Evolutionary conservation across 2,888 invertebrate species (phyloP).

Genomic region (Drosophila silvestris): DNA sequence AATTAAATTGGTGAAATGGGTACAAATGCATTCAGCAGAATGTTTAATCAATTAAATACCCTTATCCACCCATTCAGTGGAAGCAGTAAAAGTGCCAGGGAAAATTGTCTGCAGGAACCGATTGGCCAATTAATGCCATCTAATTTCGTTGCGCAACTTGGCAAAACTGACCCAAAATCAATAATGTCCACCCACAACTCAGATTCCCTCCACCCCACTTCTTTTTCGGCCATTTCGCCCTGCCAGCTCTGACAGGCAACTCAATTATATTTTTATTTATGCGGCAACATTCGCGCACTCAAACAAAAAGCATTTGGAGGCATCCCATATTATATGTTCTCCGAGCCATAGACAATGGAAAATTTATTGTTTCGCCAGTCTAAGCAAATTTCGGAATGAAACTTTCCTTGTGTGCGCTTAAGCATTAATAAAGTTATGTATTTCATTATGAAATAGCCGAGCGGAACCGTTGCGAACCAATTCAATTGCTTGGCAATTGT

Average conservation of each 20-base stretch:
- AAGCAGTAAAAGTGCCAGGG: constrained; percentile 5
- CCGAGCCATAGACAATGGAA: constrained; percentile 58
- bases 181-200: constrained; percentile 28
- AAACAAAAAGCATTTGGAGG: constrained; percentile 59
- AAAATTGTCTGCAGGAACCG: constrained; percentile 34
- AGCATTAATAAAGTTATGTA: constrained; percentile 76
- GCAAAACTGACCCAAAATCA: constrained; percentile 61
- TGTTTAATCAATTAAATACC: constrained; percentile 52
- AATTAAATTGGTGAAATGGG: constrained; percentile 56
- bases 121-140: constrained; percentile 69
- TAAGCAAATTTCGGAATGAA: constrained; percentile 72
- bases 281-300: constrained; percentile 76
- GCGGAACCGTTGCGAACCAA: constrained; percentile 56
- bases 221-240: constrained; percentile 12
- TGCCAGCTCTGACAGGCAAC: constrained; percentile 29
- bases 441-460: constrained; percentile 69
- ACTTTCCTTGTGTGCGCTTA: constrained; percentile 44
- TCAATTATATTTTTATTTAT: constrained; percentile 79
- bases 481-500: constrained; percentile 72
- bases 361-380: constrained; percentile 78
- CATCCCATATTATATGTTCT: constrained; percentile 24
- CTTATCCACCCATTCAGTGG: constrained; percentile 1
- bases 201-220: too few relatives aligned
- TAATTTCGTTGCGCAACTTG: constrained; percentile 63
- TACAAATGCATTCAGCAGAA: constrained; percentile 41